Base-by-base conservation (phyloP, 2,797 vertebrate species). In the Phataginus tetradactyla region DNA sequence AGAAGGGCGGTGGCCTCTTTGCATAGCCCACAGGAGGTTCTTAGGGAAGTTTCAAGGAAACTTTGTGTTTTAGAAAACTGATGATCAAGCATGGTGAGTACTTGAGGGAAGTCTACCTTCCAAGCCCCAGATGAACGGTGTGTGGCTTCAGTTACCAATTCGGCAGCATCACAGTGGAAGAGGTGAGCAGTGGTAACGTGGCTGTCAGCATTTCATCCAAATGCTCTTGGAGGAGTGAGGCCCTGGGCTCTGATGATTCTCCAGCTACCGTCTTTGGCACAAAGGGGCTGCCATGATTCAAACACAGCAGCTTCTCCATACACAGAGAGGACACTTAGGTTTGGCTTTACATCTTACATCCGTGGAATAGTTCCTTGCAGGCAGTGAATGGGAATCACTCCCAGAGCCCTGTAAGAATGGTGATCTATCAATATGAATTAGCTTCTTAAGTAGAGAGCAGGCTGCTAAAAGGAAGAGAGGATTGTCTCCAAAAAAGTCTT, bases 201-300 rank as follows among this genome's bases (percentile, higher is more conserved):
- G 61, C 78, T 95, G 57, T 94, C 79, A 78, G 20, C 86, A 68
- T 95, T 55, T 91, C 85, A 61, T 68, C 91, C 79, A 66, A 72
- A 64, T 72, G 59, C 63, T 94, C 69, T 69, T 69, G 42, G 27
- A 94, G 78, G 71, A 94, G 37, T 42, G 39, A 66, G 74, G 66
- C 12, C 68, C 32, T 7, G 39, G 18, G 63, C 86, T 91, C 95
- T 87, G 51, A 68, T 85, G 68, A 59, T 91, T 93, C 74, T 57
- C 21, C 34, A 53, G 39, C 49, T 42, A 29, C 55, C 9, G 7
- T 75, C 72, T 90, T 94, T 91, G 51, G 77, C 51, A 72, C 55
- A 53, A 10, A 51, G 39, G 17, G 18, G 13, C 51, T 59, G 51
- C 59, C 20, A 9, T 51, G 57, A 75, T 86, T 89, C 86, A 86